Evolutionary conservation across 2,888 invertebrate species (phyloP), one percentile per base, ranked within the genome.

Genomic region (Dicyrtomina minuta): DNA sequence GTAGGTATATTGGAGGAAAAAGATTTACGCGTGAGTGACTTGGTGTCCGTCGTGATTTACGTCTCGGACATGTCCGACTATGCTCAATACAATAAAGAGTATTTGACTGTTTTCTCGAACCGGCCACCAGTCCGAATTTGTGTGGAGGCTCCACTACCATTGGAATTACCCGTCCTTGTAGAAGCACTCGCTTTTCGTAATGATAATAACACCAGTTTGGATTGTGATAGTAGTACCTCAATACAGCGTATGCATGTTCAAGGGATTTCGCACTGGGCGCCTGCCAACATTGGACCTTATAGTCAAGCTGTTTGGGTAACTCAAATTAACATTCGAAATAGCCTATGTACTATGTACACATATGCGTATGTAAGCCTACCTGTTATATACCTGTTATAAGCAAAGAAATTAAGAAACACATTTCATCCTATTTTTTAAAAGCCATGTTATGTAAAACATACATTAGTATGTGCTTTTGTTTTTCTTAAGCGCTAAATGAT

Each of bases 191-290:
- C 88, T 26, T 88, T 86, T 83, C 84, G 81, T 74, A 68, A 61
- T 27, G 24, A 24, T 46, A 66, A 58, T 49, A 44, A 22, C 17
- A 61, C 74, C 33, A 59, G 70, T 15, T 70, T 70, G 27, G 27
- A 70, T 46, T 27, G 43, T 60, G 74, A 75, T 10, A 73, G 68
- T 56, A 71, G 72, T 41, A 74, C 74, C 71, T 86, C 67, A n/a
- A 69, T 91, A 71, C 85, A 89, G 73, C 92, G 91, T 8, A 91
- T 96, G 91, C 96, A 96, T 81, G 95, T 96, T 49, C 96, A 96
- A 83, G 91, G 95, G 73, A 88, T 96, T 79, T 96, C 95, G 33
- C 95, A 96, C 82, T 96, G 96, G 96, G 95, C 96, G n/a, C 96
- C 96, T 0, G 95, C 96, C 71, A 96, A 94, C 81, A 96, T 96